Percentiles rank a stretch among this genome's conserved stretches.
phyloP scores from a whole-genome alignment of 30 jellyfish, hydroid and myxozoan genomes.

The Cassiopea andromeda region DNA sequence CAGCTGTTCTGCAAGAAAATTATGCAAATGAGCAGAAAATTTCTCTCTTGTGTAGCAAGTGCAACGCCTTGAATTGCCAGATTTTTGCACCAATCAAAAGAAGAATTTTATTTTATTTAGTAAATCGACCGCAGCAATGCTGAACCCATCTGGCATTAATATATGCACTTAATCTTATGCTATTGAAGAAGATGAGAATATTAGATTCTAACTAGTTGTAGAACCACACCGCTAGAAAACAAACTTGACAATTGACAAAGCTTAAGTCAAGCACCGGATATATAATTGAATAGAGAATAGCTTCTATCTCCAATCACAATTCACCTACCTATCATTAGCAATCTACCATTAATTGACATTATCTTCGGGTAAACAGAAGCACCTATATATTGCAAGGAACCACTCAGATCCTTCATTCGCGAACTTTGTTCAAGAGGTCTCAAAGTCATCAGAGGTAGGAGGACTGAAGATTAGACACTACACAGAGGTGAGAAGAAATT shows the following conservation, averaged over 20 bases:
- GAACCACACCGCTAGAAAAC: neutral
- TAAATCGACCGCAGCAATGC: neutral
- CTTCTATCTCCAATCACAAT: neutral
- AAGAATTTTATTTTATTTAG: neutral
- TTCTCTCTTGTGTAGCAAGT: neutral
- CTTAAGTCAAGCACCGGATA: constrained; percentile 16
- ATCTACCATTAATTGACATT: constrained; percentile 17
- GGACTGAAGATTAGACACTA: neutral
- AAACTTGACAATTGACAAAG: neutral
- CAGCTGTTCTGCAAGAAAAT: neutral
- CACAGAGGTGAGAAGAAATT: neutral
- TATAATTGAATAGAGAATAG: constrained; percentile 20
- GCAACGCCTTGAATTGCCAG: neutral
- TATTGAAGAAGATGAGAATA: neutral
- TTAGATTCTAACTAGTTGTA: neutral
- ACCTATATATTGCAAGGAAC: constrained; percentile 3
- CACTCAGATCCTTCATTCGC: neutral
- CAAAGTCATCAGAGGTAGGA: neutral
- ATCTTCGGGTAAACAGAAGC: constrained; percentile 7
- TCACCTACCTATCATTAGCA: neutral
- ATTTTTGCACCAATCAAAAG: constrained; percentile 2
- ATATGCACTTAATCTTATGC: neutral
- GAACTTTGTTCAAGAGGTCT: neutral
- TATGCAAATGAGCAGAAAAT: constrained; percentile 2
- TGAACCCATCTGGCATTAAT: neutral